Conservation (phyloP, 2,797 vertebrate genomes). For the Cynodonichthys magdalenae region DNA sequence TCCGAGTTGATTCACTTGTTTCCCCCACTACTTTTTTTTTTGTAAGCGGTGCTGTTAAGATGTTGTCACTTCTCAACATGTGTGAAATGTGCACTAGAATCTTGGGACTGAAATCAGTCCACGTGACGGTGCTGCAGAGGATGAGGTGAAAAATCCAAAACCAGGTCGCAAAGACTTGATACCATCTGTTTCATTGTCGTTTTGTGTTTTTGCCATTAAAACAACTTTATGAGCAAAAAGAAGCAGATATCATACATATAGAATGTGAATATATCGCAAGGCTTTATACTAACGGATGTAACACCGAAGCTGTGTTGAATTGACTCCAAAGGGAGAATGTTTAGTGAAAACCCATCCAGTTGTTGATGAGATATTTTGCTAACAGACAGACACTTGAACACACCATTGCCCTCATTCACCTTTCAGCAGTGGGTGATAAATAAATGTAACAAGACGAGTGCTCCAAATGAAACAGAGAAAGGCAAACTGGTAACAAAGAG, state of each 20-base stretch:
- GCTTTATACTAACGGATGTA: not conserved
- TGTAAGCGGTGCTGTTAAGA: constrained; percentile 44
- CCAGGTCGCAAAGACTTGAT: constrained; percentile 8
- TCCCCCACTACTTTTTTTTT: constrained; percentile 36
- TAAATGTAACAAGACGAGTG: no score
- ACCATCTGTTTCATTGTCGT: constrained; percentile 32
- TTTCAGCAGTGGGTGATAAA: no score
- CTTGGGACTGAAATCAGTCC: constrained; percentile 23
- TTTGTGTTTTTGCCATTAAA: constrained; percentile 11
- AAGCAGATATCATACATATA: not conserved
- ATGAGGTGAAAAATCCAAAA: constrained; percentile 30
- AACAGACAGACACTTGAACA: no score
- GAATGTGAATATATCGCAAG: not conserved
- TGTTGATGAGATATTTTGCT: no score
- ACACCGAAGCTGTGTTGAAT: no score
- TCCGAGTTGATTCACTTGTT: constrained; percentile 47
- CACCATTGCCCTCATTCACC: no score
- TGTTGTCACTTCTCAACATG: constrained; percentile 48
- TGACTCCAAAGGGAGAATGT: no score
- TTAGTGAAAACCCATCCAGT: no score
- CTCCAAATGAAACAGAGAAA: no score
- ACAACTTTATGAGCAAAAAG: constrained; percentile 12
- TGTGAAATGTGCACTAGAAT: constrained; percentile 35
- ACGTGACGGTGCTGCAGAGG: constrained; percentile 29
- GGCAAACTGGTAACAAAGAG: no score